Base-by-base conservation (phyloP, 1,140 invertebrate genomes). In the Procambarus virginalis region DNA sequence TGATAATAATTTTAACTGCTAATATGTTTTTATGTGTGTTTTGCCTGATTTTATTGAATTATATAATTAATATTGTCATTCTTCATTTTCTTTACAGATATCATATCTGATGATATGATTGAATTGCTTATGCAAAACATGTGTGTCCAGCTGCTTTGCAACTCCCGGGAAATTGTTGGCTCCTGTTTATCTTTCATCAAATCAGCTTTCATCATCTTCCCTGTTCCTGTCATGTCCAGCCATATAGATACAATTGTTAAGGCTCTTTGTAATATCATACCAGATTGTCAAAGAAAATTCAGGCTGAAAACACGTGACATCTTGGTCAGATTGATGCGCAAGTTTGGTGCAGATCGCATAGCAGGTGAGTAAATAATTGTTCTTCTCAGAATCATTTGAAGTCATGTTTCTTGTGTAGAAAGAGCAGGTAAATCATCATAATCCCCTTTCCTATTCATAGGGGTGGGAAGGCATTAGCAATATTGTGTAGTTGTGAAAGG, bases 221-320 rank as follows among this genome's bases (percentile, higher is more conserved):
- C 90, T 10, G 45, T 82, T 22, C 82, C 86, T 2, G 79, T 85
- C 51, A 84, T 91, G 75, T 73, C 90, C 17, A 60, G 49, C 17
- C 75, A 89, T 60, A 77, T 92, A 45, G 73, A 80, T 17, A 70
- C 68, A 9, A 79, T 92, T 49, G 34, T 92, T 14, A 75, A 89
- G 46, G 86, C 85, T 3, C 92, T 98, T 0, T 96, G 96, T 0
- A 94, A 93, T 9, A 97, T 98, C 96, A 95, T 95, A 0, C 96
- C 97, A 8, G 97, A 98, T 93, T 97, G 97, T 92, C 97, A 97
- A 93, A 95, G 97, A 5, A 97, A 97, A 92, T 97, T 97, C 75
- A 95, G 98, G 8, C 94, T 96, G 45, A 97, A 98, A 94, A 95
- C 97, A 4, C 96, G 97, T 64, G 97, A 98, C 93, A 96, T 99